phyloP scores from a whole-genome alignment of 23 tunicate genomes.

The Ascidia mentula region DNA sequence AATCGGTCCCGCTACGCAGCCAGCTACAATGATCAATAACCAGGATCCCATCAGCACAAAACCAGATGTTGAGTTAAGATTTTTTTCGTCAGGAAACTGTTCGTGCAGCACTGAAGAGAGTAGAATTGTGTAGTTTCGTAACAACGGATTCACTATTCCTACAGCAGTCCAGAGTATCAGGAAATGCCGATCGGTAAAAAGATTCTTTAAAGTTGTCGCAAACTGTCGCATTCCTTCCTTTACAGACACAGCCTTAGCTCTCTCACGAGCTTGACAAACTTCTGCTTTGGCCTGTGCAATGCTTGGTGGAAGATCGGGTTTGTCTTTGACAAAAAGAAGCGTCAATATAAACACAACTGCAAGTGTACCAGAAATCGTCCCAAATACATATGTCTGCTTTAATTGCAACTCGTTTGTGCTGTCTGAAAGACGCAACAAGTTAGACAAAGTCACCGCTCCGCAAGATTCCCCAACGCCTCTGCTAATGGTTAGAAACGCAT shows the following conservation, averaged over 20 bases:
- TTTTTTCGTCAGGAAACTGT: not conserved
- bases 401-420: not conserved
- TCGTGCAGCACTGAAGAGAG: constrained; percentile 16
- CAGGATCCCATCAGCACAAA: not conserved
- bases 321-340: not conserved
- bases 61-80: not conserved
- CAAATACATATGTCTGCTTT: not conserved
- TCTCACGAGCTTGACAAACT: not conserved
- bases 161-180: not conserved
- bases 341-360: not conserved
- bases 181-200: not conserved
- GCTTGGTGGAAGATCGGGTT: constrained; percentile 14
- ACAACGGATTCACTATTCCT: not conserved
- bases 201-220: not conserved
- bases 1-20: not conserved
- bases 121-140: constrained; percentile 17
- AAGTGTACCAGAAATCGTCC: not conserved
- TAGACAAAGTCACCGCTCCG: not conserved
- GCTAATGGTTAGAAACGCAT: not conserved
- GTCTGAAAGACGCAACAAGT: not conserved
- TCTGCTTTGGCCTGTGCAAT: constrained; percentile 24
- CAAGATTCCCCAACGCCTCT: constrained; percentile 18
- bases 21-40: not conserved
- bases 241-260: not conserved
- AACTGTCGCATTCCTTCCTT: not conserved